Conservation (phyloP, 2,797 vertebrate species). For the Enteromius treurensis region DNA sequence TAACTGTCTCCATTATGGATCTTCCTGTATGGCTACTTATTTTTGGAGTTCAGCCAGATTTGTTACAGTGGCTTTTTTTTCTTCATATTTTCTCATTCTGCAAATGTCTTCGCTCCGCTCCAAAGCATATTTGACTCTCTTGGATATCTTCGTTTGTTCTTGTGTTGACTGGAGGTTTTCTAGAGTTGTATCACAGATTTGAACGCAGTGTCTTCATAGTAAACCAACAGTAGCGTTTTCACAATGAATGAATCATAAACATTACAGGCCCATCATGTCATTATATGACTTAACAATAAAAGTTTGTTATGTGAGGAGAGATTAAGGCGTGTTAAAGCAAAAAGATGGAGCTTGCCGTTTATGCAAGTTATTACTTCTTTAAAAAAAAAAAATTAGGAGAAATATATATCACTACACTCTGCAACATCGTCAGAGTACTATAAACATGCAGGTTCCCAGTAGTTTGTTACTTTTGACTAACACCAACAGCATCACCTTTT, state of each 20-base stretch:
- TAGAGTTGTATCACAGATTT: not conserved
- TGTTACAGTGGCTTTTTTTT: not conserved
- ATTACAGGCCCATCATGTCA: not conserved
- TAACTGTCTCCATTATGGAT: not conserved
- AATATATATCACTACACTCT: not conserved
- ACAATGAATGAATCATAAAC: not conserved
- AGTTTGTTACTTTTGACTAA: not conserved
- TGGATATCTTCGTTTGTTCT: not conserved
- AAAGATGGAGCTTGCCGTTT: not conserved
- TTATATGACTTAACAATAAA: not conserved
- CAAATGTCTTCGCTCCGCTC: not conserved
- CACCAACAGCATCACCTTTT: constrained; percentile 16
- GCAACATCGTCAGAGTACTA: not conserved
- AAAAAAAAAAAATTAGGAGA: too few species aligned
- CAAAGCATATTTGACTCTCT: not conserved
- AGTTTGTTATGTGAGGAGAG: not conserved
- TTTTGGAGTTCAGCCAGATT: constrained; percentile 22
- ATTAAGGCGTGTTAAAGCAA: not conserved
- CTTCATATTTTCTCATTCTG: not conserved
- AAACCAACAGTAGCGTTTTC: not conserved
- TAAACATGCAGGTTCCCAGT: not conserved
- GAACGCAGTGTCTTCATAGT: not conserved
- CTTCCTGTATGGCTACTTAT: constrained; percentile 13
- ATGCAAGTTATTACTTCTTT: not conserved
- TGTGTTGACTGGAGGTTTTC: not conserved